A percentile compares a stretch with the other conserved stretches of the same genome.
phyloP scores from a whole-genome alignment of 2,888 invertebrate species.

The Phortica okadai region DNA sequence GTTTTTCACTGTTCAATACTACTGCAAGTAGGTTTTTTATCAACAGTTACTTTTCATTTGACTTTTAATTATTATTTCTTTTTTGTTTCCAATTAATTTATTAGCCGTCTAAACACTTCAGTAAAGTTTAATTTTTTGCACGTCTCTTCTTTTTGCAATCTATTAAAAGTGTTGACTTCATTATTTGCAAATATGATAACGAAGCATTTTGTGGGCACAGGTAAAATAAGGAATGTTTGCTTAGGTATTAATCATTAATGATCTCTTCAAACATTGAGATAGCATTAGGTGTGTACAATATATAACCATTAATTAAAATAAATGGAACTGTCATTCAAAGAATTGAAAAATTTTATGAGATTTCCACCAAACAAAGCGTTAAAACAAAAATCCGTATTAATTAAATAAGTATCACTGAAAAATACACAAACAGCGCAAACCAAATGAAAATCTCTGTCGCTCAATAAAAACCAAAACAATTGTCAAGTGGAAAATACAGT shows the following conservation, averaged over 20 bases:
- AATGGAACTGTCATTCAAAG: too few relatives aligned
- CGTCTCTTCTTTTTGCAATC: not conserved
- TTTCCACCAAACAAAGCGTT: too few relatives aligned
- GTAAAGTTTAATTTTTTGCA: slow-evolving; percentile 9
- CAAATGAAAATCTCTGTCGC: too few relatives aligned
- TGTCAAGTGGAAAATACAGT: not conserved
- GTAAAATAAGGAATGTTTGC: not conserved
- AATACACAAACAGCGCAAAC: too few relatives aligned
- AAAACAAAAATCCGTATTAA: too few relatives aligned
- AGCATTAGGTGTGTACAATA: too few relatives aligned
- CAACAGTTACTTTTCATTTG: not conserved
- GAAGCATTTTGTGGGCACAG: not conserved
- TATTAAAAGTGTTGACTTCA: slow-evolving; percentile 1
- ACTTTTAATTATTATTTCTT: not conserved
- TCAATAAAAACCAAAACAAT: too few relatives aligned
- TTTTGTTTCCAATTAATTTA: slow-evolving; percentile 9
- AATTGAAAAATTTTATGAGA: too few relatives aligned
- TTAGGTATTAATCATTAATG: not conserved
- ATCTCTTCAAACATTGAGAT: too few relatives aligned
- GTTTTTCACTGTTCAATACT: not conserved
- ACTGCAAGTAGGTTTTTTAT: not conserved
- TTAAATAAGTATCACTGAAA: too few relatives aligned
- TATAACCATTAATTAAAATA: too few relatives aligned
- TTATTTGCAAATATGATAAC: slow-evolving; percentile 11
- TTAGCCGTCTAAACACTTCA: slow-evolving; percentile 6